These are phyloP conservation scores for Trichogramma evanescens DNA, from an alignment of 2,888 invertebrate genomes.

Conservation along the genomic window DNA sequence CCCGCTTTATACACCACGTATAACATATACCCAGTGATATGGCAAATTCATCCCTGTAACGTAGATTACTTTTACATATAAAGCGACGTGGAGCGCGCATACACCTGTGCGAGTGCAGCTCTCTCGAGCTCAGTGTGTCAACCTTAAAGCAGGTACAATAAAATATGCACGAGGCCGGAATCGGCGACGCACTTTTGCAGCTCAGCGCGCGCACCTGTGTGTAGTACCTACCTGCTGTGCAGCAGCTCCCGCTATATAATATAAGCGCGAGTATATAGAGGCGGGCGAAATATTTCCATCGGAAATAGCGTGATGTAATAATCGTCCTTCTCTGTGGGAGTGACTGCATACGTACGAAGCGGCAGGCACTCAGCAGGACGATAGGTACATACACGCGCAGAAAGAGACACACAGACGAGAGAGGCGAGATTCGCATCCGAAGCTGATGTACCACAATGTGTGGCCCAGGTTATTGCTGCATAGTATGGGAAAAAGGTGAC, in stretches of 20 bases:
- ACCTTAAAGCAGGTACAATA: too few species aligned
- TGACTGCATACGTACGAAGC: slow-evolving; percentile 27
- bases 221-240: too few species aligned
- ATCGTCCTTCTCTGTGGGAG: slow-evolving; percentile 47
- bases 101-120: slow-evolving; percentile 19
- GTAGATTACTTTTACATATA: neutral
- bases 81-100: neutral
- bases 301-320: slow-evolving; percentile 48
- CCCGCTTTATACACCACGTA: too few species aligned
- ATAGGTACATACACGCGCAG: neutral
- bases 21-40: too few species aligned
- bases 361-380: neutral
- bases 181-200: too few species aligned
- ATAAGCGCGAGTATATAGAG: too few species aligned
- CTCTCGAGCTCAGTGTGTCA: too few species aligned
- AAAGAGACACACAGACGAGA: too few species aligned
- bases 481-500: slow-evolving; percentile 25
- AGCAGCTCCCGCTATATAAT: neutral
- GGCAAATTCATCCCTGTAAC: too few species aligned
- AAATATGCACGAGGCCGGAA: too few species aligned
- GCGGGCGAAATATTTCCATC: slow-evolving; percentile 11
- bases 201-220: too few species aligned
- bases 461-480: slow-evolving; percentile 33
- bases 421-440: too few species aligned
- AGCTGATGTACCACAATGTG: slow-evolving; percentile 6